phyloP scores from a whole-genome alignment of 2,113 vertebrate genomes.

The Ctenomys sociabilis region DNA sequence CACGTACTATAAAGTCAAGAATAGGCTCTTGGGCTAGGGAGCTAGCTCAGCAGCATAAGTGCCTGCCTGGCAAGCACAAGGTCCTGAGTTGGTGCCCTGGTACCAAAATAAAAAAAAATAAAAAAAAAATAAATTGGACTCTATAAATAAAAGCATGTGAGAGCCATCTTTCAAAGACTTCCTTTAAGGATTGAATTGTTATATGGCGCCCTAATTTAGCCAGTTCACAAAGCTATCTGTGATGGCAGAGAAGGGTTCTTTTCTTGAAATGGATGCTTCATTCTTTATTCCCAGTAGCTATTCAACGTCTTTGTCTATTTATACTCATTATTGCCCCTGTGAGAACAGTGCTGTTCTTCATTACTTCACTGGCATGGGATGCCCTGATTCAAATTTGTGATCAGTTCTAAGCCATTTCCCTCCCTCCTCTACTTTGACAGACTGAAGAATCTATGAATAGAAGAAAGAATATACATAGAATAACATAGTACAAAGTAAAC shows the following conservation, averaged over 20 bases:
- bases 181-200: slow-evolving; percentile 78
- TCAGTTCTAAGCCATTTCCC: slow-evolving; percentile 81
- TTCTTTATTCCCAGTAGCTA: slow-evolving; percentile 79
- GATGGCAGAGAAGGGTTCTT: slow-evolving; percentile 82
- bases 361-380: slow-evolving; percentile 84
- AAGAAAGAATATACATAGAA: slow-evolving; percentile 65
- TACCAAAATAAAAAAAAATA: too few species aligned
- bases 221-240: slow-evolving; percentile 82
- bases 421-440: slow-evolving; percentile 67
- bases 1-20: slow-evolving; percentile 18
- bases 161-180: slow-evolving; percentile 68
- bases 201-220: slow-evolving; percentile 81
- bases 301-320: slow-evolving; percentile 83
- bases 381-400: slow-evolving; percentile 81
- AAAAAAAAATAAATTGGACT: slow-evolving; percentile 8
- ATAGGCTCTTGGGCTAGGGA: background rate
- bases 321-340: slow-evolving; percentile 83
- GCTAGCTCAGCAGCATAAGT: too few species aligned
- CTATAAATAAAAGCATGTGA: slow-evolving; percentile 74
- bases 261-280: slow-evolving; percentile 83
- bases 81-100: too few species aligned
- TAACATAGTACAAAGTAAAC: slow-evolving; percentile 65
- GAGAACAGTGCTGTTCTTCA: slow-evolving; percentile 85
- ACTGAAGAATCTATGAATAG: slow-evolving; percentile 76
- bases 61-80: too few species aligned